Base-by-base conservation (phyloP, 2,888 invertebrate species). In the Phyllotreta striolata region DNA sequence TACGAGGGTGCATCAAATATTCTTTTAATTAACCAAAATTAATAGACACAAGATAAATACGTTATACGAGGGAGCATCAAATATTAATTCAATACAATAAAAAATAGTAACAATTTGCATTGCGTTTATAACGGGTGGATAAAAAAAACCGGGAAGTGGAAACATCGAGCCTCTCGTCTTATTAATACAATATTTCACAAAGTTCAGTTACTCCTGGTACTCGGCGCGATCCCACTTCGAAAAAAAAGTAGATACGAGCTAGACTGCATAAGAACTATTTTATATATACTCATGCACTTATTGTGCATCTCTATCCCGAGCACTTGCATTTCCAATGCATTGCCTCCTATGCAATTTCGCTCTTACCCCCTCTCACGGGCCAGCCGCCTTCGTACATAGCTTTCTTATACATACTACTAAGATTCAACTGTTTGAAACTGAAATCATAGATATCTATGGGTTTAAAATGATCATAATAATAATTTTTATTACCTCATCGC, bases 341-440 rank as follows among this genome's bases (percentile, higher is more conserved):
- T 66, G 66, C 66, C 67, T 68, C 66, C 69, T 64, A 71, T 71
- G 71, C 72, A 72, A 72, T 72, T 72, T 70, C 59, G 68, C 65
- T 64, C 65, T 69, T 69, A 57, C 72, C 73, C 73, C 72, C 72
- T 64, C 72, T 65, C 57, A 59, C 43, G 13, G 35, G 61, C 64
- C 59, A 59, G 59, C 73, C 76, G 76, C 76, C 76, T 76, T 74
- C 75, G 71, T 72, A 72, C 68, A 73, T 73, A 72, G 76, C 77
- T 77, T 76, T 77, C 76, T 77, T 77, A 74, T 74, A 73, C 73
- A 73, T 72, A 77, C 71, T 70, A 56, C 77, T 77, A 78, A 80
- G 80, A 80, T 79, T 77, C 80, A 76, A 75, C 78, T 77, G 77
- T 79, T 78, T 76, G 77, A 76, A 77, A 77, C 77, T 73, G 75